These are phyloP conservation scores for Heliothis virescens DNA, from an alignment of 1,140 invertebrate species.

Conservation along the genomic window DNA sequence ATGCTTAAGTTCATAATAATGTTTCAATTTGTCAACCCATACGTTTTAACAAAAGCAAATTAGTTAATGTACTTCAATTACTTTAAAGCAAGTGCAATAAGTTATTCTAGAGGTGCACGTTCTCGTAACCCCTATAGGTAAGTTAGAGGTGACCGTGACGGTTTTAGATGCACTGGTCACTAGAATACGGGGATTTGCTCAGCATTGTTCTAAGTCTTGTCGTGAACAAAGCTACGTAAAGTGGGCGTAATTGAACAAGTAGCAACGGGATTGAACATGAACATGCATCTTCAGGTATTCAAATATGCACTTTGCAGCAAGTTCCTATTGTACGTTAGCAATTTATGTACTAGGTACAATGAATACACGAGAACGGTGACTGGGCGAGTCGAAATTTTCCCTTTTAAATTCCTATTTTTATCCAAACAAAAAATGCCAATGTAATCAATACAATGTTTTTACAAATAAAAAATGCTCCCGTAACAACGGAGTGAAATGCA, in stretches of 20 bases:
- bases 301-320: neutral
- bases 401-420: no score
- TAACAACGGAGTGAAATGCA: slow-evolving; percentile 44
- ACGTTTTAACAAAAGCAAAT: slow-evolving; percentile 3
- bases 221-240: no score
- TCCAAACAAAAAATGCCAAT: no score
- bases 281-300: neutral
- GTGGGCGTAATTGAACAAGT: neutral
- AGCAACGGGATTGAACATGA: neutral
- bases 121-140: slow-evolving; percentile 17
- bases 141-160: slow-evolving; percentile 16
- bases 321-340: no score
- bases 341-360: no score
- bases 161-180: slow-evolving; percentile 1
- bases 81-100: neutral
- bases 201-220: neutral
- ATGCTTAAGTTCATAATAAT: slow-evolving; percentile 5
- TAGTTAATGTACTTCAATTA: slow-evolving; percentile 21
- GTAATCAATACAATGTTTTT: neutral
- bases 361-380: no score
- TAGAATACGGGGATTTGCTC: neutral
- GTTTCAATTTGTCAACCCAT: slow-evolving; percentile 25
- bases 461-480: neutral
- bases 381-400: no score
- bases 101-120: slow-evolving; percentile 6